A percentile compares a stretch with the other conserved stretches of the same genome.
Evolutionary conservation across 2,113 vertebrate species (phyloP).

Genomic region (Colossoma macropomum): DNA sequence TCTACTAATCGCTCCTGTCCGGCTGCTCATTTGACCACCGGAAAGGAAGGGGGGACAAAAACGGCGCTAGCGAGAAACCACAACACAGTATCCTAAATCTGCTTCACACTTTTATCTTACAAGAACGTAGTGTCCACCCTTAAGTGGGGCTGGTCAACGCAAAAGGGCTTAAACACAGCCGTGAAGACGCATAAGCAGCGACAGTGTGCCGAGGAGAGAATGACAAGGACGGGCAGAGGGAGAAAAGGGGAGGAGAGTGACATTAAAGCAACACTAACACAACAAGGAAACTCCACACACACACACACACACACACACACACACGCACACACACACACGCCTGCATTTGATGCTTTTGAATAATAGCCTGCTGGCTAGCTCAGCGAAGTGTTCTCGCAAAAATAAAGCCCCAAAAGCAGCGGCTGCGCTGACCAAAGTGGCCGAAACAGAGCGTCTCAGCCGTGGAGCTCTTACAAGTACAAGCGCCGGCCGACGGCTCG

Average conservation of each 20-base stretch:
- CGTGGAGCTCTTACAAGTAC: slow-evolving; percentile 59
- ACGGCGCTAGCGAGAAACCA: slow-evolving; percentile 29
- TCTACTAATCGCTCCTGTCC: slow-evolving; percentile 6
- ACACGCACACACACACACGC: slow-evolving; percentile 69
- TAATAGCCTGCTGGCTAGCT: slow-evolving; percentile 69
- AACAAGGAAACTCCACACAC: slow-evolving; percentile 75
- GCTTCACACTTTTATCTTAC: not conserved
- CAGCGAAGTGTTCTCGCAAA: slow-evolving; percentile 56
- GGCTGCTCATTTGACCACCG: slow-evolving; percentile 26
- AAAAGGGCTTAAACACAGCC: not conserved
- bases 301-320: slow-evolving; percentile 53
- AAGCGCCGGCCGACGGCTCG: slow-evolving; percentile 63
- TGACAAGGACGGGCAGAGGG: slow-evolving; percentile 71
- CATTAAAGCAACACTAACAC: slow-evolving; percentile 75
- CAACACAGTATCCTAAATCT: not conserved
- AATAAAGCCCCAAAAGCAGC: slow-evolving; percentile 47
- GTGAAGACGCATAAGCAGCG: not conserved
- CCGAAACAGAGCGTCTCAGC: slow-evolving; percentile 35
- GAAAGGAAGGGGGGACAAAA: not conserved
- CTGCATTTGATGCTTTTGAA: slow-evolving; percentile 75
- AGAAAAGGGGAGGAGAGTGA: slow-evolving; percentile 76
- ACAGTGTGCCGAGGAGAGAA: slow-evolving; percentile 35
- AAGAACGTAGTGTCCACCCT: not conserved
- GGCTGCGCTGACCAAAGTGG: slow-evolving; percentile 43
- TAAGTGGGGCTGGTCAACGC: too few species aligned